Conservation (phyloP, 2,113 vertebrate species). For the Trichechus manatus region DNA sequence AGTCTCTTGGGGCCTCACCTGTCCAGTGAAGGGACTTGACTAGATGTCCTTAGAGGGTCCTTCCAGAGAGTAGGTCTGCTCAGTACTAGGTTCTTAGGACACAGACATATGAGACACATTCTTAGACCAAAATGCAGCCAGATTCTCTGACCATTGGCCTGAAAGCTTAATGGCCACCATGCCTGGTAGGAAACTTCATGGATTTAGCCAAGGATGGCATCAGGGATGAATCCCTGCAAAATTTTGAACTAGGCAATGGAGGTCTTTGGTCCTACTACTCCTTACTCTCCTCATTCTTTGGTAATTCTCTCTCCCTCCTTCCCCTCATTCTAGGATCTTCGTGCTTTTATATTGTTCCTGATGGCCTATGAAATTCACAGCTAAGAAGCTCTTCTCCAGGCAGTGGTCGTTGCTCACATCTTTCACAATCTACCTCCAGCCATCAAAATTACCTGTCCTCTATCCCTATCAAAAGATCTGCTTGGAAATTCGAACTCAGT, state of each 20-base stretch:
- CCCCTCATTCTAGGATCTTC: neutral
- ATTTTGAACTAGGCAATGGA: neutral
- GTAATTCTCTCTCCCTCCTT: neutral
- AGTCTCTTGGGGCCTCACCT: neutral
- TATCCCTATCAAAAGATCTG: neutral
- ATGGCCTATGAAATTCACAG: neutral
- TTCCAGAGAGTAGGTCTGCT: neutral
- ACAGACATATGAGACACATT: neutral
- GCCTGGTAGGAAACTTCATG: neutral
- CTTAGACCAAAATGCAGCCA: conserved; percentile 33
- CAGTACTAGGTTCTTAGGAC: neutral
- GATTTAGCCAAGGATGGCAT: neutral
- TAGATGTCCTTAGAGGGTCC: neutral
- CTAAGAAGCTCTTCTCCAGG: neutral
- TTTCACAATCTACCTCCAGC: conserved; percentile 15
- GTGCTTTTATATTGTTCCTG: neutral
- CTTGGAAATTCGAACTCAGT: neutral
- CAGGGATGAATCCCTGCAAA: neutral
- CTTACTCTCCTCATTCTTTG: neutral
- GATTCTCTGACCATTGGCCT: neutral
- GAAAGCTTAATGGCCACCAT: neutral
- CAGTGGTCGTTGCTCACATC: neutral
- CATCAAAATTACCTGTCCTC: conserved; percentile 1
- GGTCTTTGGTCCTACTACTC: neutral
- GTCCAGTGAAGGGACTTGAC: neutral